Conservation (phyloP, 2,797 vertebrate species). For the Urosaurus nigricauda region DNA sequence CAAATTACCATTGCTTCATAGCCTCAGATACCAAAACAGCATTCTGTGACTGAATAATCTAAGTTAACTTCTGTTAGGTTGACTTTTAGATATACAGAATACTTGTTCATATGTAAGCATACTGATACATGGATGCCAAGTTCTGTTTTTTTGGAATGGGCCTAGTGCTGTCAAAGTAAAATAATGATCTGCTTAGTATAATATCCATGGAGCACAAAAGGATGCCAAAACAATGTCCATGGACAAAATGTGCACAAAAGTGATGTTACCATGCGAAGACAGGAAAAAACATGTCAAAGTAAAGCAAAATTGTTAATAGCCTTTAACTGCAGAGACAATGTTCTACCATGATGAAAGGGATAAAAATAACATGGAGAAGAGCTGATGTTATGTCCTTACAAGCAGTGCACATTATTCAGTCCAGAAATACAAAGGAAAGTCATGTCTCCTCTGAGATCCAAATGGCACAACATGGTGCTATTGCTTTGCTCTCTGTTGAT, state of each 20-base stretch:
- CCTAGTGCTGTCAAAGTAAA: conserved; percentile 15
- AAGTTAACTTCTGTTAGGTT: neutral
- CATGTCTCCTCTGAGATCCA: conserved; percentile 28
- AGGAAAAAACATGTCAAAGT: conserved; percentile 25
- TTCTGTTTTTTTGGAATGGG: neutral
- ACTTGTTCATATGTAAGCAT: neutral
- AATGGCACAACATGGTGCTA: neutral
- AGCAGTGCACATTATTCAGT: neutral
- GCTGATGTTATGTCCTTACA: neutral
- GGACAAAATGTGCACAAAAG: neutral
- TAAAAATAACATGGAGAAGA: neutral
- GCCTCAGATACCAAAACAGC: no score
- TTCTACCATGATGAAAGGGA: neutral
- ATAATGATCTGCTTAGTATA: conserved; percentile 20
- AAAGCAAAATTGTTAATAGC: conserved; percentile 8
- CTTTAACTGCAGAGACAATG: neutral
- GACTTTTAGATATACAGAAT: accelerated
- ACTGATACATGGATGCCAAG: neutral
- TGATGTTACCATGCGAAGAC: conserved; percentile 9
- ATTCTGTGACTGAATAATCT: no score
- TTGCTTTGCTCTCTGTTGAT: neutral
- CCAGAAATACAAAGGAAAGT: conserved; percentile 12
- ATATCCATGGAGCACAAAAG: conserved; percentile 2
- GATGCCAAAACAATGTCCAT: conserved; percentile 15
- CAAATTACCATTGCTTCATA: neutral